phyloP scores from a whole-genome alignment of 1,140 invertebrate genomes.

The Trypoxylus dichotomus region DNA sequence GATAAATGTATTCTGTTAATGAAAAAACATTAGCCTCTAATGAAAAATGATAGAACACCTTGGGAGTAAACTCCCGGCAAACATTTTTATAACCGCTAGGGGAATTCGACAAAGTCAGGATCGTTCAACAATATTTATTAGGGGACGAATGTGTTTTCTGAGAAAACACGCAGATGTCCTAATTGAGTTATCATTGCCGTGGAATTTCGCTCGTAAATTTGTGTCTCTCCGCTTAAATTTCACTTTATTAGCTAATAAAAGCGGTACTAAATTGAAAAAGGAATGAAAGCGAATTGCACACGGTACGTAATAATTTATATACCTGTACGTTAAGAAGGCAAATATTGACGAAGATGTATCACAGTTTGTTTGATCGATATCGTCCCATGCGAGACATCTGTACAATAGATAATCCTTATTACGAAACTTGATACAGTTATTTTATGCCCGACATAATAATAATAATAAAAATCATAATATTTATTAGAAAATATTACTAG shows the following conservation, averaged over 20 bases:
- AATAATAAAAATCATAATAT: too few relatives aligned
- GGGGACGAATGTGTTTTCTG: conserved; percentile 6
- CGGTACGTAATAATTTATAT: neutral
- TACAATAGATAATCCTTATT: too few relatives aligned
- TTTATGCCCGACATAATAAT: too few relatives aligned
- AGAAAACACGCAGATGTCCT: conserved; percentile 21
- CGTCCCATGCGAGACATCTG: too few relatives aligned
- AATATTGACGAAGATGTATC: neutral
- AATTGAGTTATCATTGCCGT: conserved; percentile 11
- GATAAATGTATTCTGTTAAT: conserved; percentile 14
- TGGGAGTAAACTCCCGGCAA: neutral
- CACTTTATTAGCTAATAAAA: neutral
- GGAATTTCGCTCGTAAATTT: conserved; percentile 22
- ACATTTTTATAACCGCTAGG: conserved; percentile 19
- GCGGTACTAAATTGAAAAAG: neutral
- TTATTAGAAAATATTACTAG: too few relatives aligned
- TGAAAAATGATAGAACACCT: conserved; percentile 20
- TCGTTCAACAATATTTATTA: conserved; percentile 4
- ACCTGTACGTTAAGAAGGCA: neutral
- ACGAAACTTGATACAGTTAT: too few relatives aligned
- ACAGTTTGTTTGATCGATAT: neutral
- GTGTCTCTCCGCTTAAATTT: neutral
- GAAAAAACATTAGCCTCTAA: conserved; percentile 12
- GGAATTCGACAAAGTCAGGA: conserved; percentile 8
- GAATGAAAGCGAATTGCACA: neutral